Percentiles rank a stretch among this genome's conserved stretches.
phyloP scores from a whole-genome alignment of 2,797 vertebrate species.

The Sebastes taczanowskii region DNA sequence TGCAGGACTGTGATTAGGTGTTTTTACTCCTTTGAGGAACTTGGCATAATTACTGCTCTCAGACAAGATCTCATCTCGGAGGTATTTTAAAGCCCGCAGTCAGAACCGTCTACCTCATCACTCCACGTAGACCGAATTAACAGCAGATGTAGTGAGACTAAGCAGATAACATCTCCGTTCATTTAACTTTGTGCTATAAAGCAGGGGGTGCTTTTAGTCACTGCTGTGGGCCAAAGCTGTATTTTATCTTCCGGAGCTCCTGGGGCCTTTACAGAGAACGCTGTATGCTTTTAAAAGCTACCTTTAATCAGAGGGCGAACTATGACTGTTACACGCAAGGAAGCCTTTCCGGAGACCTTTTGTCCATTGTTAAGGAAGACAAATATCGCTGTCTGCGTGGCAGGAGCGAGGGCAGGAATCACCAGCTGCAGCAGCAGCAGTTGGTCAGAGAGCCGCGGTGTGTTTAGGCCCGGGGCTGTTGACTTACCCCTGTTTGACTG shows the following conservation, averaged over 20 bases:
- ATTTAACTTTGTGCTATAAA: slow-evolving; percentile 34
- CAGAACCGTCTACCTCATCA: slow-evolving; percentile 21
- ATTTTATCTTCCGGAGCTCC: slow-evolving; percentile 16
- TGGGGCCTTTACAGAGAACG: not conserved
- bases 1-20: not conserved
- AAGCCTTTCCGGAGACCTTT: slow-evolving; percentile 19
- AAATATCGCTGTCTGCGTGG: slow-evolving; percentile 3
- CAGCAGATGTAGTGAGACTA: slow-evolving; percentile 32
- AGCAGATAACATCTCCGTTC: slow-evolving; percentile 33
- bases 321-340: not conserved
- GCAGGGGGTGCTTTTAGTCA: slow-evolving; percentile 19
- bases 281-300: slow-evolving; percentile 21
- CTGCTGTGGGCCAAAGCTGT: slow-evolving; percentile 2
- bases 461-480: slow-evolving; percentile 36
- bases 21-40: slow-evolving; percentile 19
- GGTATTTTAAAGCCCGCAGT: slow-evolving; percentile 39
- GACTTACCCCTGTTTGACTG: slow-evolving; percentile 84
- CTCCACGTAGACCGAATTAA: slow-evolving; percentile 23
- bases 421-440: slow-evolving; percentile 25
- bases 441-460: slow-evolving; percentile 18
- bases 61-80: slow-evolving; percentile 47
- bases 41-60: slow-evolving; percentile 32
- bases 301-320: slow-evolving; percentile 34
- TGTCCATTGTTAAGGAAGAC: slow-evolving; percentile 13
- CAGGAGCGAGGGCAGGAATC: slow-evolving; percentile 2